Conservation (phyloP, 2,888 invertebrate species). For the Synanthedon formicaeformis region DNA sequence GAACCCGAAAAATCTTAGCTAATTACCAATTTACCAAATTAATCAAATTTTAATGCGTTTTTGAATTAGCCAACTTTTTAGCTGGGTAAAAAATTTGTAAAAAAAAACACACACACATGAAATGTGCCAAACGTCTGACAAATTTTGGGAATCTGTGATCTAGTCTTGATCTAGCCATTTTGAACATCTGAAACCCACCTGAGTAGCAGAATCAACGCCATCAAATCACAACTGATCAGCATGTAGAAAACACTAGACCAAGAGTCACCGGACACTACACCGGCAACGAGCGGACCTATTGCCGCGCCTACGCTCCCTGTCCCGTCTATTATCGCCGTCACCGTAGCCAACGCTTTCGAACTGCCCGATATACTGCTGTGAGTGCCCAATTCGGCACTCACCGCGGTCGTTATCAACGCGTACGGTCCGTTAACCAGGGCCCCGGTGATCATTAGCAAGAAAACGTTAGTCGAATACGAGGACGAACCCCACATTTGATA, state of each 20-base stretch:
- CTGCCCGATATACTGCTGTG: conserved; percentile 87
- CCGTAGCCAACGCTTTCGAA: conserved; percentile 91
- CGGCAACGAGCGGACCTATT: conserved; percentile 90
- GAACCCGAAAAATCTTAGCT: too few relatives aligned
- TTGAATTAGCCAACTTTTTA: too few relatives aligned
- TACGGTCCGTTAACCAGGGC: conserved; percentile 95
- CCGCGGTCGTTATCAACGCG: conserved; percentile 95
- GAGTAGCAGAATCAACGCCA: conserved; percentile 78
- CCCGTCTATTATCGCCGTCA: conserved; percentile 98
- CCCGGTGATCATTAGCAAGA: conserved; percentile 80
- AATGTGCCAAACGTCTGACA: too few relatives aligned
- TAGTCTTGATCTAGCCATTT: too few relatives aligned
- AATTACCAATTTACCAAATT: too few relatives aligned
- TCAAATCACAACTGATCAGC: conserved; percentile 84
- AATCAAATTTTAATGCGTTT: too few relatives aligned
- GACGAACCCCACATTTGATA: conserved; percentile 81
- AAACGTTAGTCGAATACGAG: conserved; percentile 72
- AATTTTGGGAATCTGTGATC: too few relatives aligned
- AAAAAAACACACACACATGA: too few relatives aligned
- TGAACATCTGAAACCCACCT: conserved; percentile 28
- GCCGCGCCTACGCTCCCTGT: conserved; percentile 96
- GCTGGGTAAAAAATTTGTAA: too few relatives aligned
- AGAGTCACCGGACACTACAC: conserved; percentile 77
- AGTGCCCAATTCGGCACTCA: conserved; percentile 91
- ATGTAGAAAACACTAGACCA: conserved; percentile 93